Conservation (phyloP, 2,888 invertebrate genomes). For the Brenthis hecate region DNA sequence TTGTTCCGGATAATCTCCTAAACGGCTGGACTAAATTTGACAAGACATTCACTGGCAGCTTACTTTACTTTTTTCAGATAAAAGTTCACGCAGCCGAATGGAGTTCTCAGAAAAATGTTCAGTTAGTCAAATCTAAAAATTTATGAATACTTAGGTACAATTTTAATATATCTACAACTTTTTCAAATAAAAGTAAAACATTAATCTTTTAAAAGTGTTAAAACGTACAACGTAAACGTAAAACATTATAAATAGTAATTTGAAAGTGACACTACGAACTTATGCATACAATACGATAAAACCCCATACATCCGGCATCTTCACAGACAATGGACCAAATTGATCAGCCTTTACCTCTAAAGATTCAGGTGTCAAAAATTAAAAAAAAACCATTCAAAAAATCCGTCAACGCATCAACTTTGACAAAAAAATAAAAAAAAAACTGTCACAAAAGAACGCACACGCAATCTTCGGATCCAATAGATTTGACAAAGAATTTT, state of each 20-base stretch:
- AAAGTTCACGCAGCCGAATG: too few species aligned
- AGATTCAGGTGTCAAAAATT: slow-evolving; percentile 76
- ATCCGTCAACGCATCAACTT: slow-evolving; percentile 76
- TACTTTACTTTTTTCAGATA: too few species aligned
- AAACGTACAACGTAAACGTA: too few species aligned
- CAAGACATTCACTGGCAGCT: too few species aligned
- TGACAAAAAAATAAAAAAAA: slow-evolving; percentile 52
- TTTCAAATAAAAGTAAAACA: too few species aligned
- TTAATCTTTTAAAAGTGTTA: not conserved
- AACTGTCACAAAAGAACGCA: slow-evolving; percentile 62
- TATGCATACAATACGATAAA: slow-evolving; percentile 30
- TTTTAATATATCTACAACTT: too few species aligned
- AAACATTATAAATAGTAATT: slow-evolving; percentile 17
- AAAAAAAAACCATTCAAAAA: slow-evolving; percentile 64
- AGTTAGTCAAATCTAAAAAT: too few species aligned
- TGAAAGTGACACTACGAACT: slow-evolving; percentile 27
- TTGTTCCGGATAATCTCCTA: too few species aligned
- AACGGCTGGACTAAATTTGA: too few species aligned
- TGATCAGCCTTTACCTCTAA: slow-evolving; percentile 64
- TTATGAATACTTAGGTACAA: too few species aligned
- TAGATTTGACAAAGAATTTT: slow-evolving; percentile 60
- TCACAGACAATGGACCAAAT: slow-evolving; percentile 59
- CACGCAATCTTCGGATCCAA: slow-evolving; percentile 76
- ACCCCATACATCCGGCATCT: slow-evolving; percentile 59
- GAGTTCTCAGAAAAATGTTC: too few species aligned